phyloP scores from a whole-genome alignment of 2,888 invertebrate species.

The Thymelicus lineola region DNA sequence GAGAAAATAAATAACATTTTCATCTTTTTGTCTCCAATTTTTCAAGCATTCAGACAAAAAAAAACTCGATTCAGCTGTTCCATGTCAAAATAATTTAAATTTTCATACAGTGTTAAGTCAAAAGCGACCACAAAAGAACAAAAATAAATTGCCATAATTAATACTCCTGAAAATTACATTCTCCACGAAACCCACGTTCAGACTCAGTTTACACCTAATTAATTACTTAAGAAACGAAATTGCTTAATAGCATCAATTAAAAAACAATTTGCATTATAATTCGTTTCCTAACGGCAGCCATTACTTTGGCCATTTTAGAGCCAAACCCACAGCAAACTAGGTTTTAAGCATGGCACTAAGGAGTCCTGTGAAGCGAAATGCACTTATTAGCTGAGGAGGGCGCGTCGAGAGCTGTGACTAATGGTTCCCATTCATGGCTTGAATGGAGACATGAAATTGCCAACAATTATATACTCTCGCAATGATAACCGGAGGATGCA shows the following conservation, averaged over 20 bases:
- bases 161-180: slow-evolving; percentile 25
- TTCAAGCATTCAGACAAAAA: no score
- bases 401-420: slow-evolving; percentile 76
- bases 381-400: slow-evolving; percentile 82
- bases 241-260: slow-evolving; percentile 70
- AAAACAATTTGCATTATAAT: slow-evolving; percentile 59
- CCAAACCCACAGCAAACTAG: no score
- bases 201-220: slow-evolving; percentile 45
- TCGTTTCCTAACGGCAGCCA: slow-evolving; percentile 54
- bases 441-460: slow-evolving; percentile 82
- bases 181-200: slow-evolving; percentile 7
- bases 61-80: no score
- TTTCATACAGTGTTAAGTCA: neutral
- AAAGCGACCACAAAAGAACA: slow-evolving; percentile 17
- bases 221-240: slow-evolving; percentile 57
- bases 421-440: slow-evolving; percentile 81
- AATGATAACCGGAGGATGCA: slow-evolving; percentile 82
- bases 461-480: slow-evolving; percentile 83
- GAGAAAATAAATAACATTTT: no score
- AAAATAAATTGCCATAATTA: slow-evolving; percentile 8
- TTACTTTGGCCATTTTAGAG: slow-evolving; percentile 54
- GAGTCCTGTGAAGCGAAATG: slow-evolving; percentile 81
- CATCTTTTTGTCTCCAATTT: no score
- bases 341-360: slow-evolving; percentile 77
- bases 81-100: neutral